phyloP scores from a whole-genome alignment of 2,888 invertebrate genomes.

The Dicranocentrus wangi region DNA sequence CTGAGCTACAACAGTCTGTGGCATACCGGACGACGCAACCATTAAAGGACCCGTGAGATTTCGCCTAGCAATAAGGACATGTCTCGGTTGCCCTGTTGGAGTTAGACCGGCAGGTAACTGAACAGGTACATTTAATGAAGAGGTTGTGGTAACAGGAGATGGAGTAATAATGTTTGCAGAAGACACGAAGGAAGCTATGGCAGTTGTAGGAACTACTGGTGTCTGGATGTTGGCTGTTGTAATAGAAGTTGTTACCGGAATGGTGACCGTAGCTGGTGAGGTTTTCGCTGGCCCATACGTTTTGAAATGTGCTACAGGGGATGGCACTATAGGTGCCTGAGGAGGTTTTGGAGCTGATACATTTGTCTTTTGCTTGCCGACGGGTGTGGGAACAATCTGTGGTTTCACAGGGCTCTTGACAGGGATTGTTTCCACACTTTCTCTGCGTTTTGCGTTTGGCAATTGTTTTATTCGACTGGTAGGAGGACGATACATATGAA shows the following conservation, averaged over 20 bases:
- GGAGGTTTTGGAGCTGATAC: constrained; percentile 44
- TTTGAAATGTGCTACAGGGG: constrained; percentile 64
- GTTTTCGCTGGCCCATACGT: constrained; percentile 68
- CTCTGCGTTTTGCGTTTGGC: constrained; percentile 66
- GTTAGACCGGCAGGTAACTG: constrained; percentile 27
- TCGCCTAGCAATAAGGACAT: constrained; percentile 68
- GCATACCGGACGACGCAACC: constrained; percentile 36
- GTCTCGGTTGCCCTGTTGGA: constrained; percentile 61
- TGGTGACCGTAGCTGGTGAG: too few relatives aligned
- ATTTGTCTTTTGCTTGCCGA: constrained; percentile 15
- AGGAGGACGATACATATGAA: constrained; percentile 62
- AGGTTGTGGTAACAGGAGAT: constrained; percentile 22
- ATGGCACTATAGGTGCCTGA: constrained; percentile 31
- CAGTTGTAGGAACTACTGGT: not conserved
- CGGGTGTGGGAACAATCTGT: not conserved
- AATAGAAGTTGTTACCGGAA: constrained; percentile 11
- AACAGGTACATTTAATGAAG: constrained; percentile 33
- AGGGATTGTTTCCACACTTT: constrained; percentile 14
- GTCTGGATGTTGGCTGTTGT: not conserved
- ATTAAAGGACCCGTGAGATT: constrained; percentile 59
- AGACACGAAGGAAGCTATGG: not conserved
- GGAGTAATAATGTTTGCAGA: not conserved
- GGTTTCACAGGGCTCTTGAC: constrained; percentile 1
- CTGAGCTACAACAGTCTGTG: constrained; percentile 58
- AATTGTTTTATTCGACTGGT: constrained; percentile 67